Base-by-base conservation (phyloP, 2,888 invertebrate species). In the Epinotia ramella region DNA sequence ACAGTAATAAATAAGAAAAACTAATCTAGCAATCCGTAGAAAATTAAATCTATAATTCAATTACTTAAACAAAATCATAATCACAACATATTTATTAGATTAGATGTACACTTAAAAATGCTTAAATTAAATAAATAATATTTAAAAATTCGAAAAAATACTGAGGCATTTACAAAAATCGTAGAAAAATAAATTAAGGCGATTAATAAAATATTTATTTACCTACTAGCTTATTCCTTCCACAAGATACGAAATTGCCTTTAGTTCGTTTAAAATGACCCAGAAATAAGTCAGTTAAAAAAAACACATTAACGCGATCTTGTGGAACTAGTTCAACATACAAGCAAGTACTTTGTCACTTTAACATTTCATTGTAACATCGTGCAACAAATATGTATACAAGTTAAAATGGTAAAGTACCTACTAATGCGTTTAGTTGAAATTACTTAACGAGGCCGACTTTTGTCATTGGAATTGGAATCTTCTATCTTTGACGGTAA, bases 191-290 rank as follows among this genome's bases (percentile, higher is more conserved):
- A 79, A 78, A 78, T 84, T 83, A 84, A 84, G 84, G 83, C 84
- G 82, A 84, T 83, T 83, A 84, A 87, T 85, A 85, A 87, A 85
- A 87, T 87, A 69, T 84, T 77, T 88, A 84, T 83, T 82, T 85
- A 72, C n/a, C n/a, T n/a, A n/a, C 87, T 86, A 68, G 3, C 20
- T 57, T 20, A 18, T 63, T 16, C 11, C 57, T 24, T 59, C 68
- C 57, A 12, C 44, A n/a, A 59, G 68, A 24, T 68, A 44, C 53
- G 53, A n/a, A n/a, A n/a, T 44, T 20, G 40, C 57, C 59, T 59
- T 24, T 4, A 1, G 40, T 18, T 6, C 3, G 13, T 33, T 56
- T 33, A 56, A 33, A 18, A 56, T 56, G 18, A 57, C 66, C 66
- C 28, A 20, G 24, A 16, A 68, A 11, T 13, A 3, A 44, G 33